Evolutionary conservation across 1,140 invertebrate species (phyloP).

Genomic region (Parasteatoda tepidariorum): DNA sequence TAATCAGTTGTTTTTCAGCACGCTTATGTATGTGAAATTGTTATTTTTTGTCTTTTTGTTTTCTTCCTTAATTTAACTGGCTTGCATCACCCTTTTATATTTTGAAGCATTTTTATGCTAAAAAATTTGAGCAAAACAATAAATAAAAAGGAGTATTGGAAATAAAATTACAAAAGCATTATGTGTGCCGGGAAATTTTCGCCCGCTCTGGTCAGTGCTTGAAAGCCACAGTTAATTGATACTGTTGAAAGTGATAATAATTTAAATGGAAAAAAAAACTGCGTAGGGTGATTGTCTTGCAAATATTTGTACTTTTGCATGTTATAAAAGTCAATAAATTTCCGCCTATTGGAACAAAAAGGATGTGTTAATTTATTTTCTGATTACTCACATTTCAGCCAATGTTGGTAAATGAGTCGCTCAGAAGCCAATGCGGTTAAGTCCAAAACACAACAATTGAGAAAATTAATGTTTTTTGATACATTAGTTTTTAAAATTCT

Average conservation of each 20-base stretch:
- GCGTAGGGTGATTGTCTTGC: conserved; percentile 61
- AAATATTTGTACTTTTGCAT: conserved; percentile 62
- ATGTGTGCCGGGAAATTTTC: conserved; percentile 7
- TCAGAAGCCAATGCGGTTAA: too few relatives aligned
- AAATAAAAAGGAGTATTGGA: not conserved
- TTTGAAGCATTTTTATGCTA: not conserved
- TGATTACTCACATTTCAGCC: too few relatives aligned
- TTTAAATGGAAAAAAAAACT: conserved; percentile 45
- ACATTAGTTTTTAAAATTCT: too few relatives aligned
- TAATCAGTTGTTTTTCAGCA: not conserved
- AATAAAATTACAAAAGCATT: not conserved
- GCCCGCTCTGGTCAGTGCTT: conserved; percentile 29
- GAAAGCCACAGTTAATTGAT: conserved; percentile 35
- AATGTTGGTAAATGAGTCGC: too few relatives aligned
- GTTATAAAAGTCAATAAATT: conserved; percentile 61
- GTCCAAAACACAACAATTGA: too few relatives aligned
- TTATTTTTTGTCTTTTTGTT: not conserved
- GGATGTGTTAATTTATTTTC: too few relatives aligned
- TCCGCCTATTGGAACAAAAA: conserved; percentile 61
- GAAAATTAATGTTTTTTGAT: too few relatives aligned
- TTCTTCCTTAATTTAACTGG: not conserved
- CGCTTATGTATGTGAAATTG: not conserved
- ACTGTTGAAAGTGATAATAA: conserved; percentile 33
- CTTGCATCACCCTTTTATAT: not conserved
- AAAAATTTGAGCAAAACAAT: not conserved